These are phyloP conservation scores for Serrognathus titanus DNA, from an alignment of 2,888 invertebrate species.

Conservation along the genomic window DNA sequence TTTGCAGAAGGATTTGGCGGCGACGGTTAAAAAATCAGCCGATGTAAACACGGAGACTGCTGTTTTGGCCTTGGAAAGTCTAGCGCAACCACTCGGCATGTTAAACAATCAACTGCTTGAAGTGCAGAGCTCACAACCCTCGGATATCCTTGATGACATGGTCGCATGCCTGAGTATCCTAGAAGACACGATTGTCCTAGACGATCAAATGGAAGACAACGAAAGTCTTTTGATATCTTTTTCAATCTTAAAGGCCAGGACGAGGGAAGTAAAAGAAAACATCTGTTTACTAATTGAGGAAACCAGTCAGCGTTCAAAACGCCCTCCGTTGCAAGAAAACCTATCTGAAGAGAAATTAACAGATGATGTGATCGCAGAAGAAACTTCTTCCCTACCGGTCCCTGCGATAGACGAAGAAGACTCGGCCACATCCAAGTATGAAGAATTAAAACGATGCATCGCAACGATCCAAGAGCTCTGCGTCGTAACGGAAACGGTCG, in stretches of 20 bases:
- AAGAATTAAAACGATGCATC: constrained; percentile 39
- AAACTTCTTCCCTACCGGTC: constrained; percentile 4
- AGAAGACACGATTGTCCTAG: constrained; percentile 39
- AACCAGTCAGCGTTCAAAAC: constrained; percentile 25
- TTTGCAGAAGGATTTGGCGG: constrained; percentile 43
- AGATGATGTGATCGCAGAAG: constrained; percentile 17
- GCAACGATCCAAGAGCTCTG: constrained; percentile 37
- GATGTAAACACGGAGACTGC: constrained; percentile 38
- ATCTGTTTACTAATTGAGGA: constrained; percentile 38
- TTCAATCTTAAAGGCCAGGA: constrained; percentile 35
- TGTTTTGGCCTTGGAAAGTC: constrained; percentile 50
- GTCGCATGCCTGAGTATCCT: constrained; percentile 40
- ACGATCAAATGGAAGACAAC: constrained; percentile 34
- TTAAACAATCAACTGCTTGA: constrained; percentile 42
- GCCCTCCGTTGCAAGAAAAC: constrained; percentile 19
- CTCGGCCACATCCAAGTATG: constrained; percentile 26
- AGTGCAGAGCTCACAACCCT: constrained; percentile 29
- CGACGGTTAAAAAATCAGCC: constrained; percentile 35
- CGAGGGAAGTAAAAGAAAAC: constrained; percentile 40
- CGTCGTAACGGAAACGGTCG: constrained; percentile 21
- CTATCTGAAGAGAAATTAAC: constrained; percentile 13
- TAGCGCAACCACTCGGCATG: constrained; percentile 52
- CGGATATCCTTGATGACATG: constrained; percentile 39
- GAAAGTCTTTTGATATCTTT: constrained; percentile 36
- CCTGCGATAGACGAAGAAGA: constrained; percentile 20